Percentiles rank a stretch among this genome's conserved stretches.
phyloP scores from a whole-genome alignment of 2,888 invertebrate species.

The Mellilla xanthometata region DNA sequence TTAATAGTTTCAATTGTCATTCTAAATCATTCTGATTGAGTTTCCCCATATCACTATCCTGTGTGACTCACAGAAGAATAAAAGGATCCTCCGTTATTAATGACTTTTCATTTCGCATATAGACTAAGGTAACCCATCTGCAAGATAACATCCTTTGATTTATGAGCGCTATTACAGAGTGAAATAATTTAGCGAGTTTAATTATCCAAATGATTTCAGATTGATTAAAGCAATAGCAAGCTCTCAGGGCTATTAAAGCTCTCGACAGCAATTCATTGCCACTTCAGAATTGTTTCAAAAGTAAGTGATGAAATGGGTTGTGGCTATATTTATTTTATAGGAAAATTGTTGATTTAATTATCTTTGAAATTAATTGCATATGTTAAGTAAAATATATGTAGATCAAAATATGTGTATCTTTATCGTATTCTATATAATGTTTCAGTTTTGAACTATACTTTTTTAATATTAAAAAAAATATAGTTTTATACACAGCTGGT shows the following conservation, averaged over 20 bases:
- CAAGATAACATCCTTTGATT: constrained; percentile 18
- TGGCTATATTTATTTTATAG: too few relatives aligned
- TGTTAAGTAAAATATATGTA: too few relatives aligned
- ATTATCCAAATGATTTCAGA: constrained; percentile 16
- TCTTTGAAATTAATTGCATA: too few relatives aligned
- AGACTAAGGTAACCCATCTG: constrained; percentile 11
- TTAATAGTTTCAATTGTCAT: too few relatives aligned
- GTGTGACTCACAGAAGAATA: not conserved
- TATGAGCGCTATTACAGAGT: constrained; percentile 13
- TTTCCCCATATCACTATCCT: not conserved
- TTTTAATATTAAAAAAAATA: too few relatives aligned
- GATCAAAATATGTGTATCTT: too few relatives aligned
- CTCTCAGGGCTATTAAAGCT: constrained; percentile 6
- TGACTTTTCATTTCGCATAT: constrained; percentile 10
- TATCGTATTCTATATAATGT: too few relatives aligned
- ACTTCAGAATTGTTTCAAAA: not conserved
- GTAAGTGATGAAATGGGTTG: not conserved
- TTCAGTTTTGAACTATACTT: too few relatives aligned
- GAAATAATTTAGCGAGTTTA: constrained; percentile 16
- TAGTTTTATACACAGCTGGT: too few relatives aligned
- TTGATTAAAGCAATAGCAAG: constrained; percentile 9
- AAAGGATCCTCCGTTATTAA: constrained; percentile 2
- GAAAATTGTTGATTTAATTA: too few relatives aligned
- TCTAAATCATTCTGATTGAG: not conserved
- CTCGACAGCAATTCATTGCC: constrained; percentile 5